Conservation (phyloP, 2,888 invertebrate species). For the Anagyrus pseudococci region DNA sequence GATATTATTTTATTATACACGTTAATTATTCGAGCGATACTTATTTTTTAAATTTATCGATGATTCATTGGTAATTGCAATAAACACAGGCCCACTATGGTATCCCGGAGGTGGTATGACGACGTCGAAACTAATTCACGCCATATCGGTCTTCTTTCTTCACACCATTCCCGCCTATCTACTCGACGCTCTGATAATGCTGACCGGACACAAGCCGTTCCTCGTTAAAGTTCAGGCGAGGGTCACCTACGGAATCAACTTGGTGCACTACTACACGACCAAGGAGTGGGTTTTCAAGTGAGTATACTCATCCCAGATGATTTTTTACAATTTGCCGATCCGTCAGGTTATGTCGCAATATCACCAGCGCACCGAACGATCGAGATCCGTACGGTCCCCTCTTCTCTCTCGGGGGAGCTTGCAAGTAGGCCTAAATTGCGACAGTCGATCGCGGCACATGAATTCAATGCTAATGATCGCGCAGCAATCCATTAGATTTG, state of each 20-base stretch:
- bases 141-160: constrained; percentile 72
- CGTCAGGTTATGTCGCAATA: neutral
- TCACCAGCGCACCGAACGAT: no score
- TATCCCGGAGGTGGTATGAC: constrained; percentile 74
- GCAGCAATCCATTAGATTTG: no score
- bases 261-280: constrained; percentile 82
- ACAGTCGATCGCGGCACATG: no score
- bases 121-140: constrained; percentile 71
- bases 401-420: no score
- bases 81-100: constrained; percentile 53
- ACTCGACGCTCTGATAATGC: constrained; percentile 72
- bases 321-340: neutral
- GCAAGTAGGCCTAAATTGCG: no score
- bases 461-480: no score
- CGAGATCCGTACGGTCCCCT: no score
- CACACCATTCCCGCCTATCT: constrained; percentile 81
- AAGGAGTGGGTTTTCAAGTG: constrained; percentile 79
- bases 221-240: constrained; percentile 71
- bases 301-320: constrained; percentile 15
- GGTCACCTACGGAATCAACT: constrained; percentile 68
- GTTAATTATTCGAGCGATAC: neutral
- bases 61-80: constrained; percentile 1
- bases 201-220: constrained; percentile 78
- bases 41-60: neutral
- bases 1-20: neutral